Conservation (phyloP, 2,888 invertebrate species). For the Acronicta psi region DNA sequence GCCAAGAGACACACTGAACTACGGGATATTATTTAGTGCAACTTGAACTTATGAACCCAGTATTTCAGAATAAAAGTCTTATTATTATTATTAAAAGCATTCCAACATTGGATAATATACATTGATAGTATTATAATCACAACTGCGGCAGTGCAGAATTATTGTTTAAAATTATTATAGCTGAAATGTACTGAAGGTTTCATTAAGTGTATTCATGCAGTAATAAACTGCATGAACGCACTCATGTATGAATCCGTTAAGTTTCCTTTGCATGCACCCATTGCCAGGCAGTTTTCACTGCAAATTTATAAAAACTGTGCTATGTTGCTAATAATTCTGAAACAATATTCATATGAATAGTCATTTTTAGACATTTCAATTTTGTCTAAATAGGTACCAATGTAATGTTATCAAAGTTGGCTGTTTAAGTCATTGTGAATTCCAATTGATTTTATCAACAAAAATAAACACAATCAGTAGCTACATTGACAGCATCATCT, state of each 20-base stretch:
- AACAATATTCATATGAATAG: constrained; percentile 6
- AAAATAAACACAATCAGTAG: not conserved
- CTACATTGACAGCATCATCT: constrained; percentile 6
- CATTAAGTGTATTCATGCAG: constrained; percentile 19
- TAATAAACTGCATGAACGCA: constrained; percentile 27
- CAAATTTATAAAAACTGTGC: constrained; percentile 16
- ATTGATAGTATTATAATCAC: constrained; percentile 6
- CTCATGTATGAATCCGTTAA: constrained; percentile 30
- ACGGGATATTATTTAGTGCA: no score
- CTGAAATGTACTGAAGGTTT: constrained; percentile 17
- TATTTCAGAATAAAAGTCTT: no score
- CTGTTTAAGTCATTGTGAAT: no score
- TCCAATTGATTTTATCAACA: not conserved
- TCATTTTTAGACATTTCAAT: not conserved
- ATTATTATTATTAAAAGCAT: no score
- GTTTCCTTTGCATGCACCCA: constrained; percentile 24
- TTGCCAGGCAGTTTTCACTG: constrained; percentile 21
- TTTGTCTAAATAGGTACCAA: not conserved
- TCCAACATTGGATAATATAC: not conserved
- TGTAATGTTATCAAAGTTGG: not conserved
- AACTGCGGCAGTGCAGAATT: constrained; percentile 6
- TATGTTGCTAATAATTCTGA: constrained; percentile 21
- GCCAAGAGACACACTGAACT: no score
- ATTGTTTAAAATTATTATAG: constrained; percentile 9
- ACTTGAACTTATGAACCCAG: no score